These are phyloP conservation scores for Phylloscopus trochiloides DNA, from an alignment of 2,113 vertebrate genomes.

Conservation along the genomic window DNA sequence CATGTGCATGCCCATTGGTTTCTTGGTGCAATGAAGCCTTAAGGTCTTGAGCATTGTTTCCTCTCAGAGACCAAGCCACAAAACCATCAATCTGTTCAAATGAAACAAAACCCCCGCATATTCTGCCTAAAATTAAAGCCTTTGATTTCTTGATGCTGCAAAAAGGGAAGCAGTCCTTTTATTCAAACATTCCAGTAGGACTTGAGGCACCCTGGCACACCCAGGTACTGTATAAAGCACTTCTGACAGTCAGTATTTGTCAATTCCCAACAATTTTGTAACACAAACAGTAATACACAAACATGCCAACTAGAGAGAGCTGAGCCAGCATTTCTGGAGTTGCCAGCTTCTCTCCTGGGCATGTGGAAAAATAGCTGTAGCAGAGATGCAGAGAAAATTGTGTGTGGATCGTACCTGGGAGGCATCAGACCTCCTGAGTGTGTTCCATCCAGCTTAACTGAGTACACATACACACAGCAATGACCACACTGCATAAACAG, in stretches of 20 bases:
- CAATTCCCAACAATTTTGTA: not conserved
- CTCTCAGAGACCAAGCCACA: not conserved
- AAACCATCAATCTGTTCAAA: not conserved
- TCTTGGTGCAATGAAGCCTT: not conserved
- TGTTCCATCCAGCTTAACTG: not conserved
- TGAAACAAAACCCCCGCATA: not conserved
- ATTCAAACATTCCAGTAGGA: not conserved
- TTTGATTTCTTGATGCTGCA: not conserved
- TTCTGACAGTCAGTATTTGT: not conserved
- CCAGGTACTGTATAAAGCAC: not conserved
- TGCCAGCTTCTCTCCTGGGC: not conserved
- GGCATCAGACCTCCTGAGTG: not conserved
- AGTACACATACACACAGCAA: fast-evolving
- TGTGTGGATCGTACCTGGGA: not conserved
- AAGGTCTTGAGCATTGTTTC: not conserved
- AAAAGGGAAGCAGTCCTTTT: not conserved
- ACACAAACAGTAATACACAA: not conserved
- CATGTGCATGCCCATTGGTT: fast-evolving
- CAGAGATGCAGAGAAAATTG: not conserved
- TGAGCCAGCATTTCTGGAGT: not conserved
- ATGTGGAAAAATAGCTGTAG: not conserved
- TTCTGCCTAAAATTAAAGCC: not conserved
- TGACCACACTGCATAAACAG: not conserved
- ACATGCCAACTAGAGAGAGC: not conserved
- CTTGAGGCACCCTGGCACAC: not conserved